A percentile compares a stretch with the other conserved stretches of the same genome.
Evolutionary conservation across 2,113 vertebrate genomes (phyloP).

Genomic region (Ictidomys tridecemlineatus): DNA sequence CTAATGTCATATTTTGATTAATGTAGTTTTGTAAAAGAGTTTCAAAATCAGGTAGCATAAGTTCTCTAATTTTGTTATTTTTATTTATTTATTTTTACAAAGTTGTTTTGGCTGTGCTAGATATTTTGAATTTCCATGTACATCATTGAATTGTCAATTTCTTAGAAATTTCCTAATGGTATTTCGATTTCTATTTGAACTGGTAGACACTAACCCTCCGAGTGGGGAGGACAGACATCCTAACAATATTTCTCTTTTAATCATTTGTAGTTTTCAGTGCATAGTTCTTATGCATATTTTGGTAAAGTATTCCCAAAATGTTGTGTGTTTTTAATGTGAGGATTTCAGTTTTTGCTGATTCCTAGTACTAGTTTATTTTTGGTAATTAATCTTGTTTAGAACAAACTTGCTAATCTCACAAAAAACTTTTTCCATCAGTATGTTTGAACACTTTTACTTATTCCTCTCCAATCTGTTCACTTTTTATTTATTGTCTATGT

Average conservation of each 20-base stretch:
- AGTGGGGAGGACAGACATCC: neutral
- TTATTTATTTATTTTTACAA: neutral
- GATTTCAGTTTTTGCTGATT: slow-evolving; percentile 1
- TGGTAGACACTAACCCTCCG: neutral
- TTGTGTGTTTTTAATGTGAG: neutral
- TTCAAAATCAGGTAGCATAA: neutral
- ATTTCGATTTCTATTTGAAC: neutral
- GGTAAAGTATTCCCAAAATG: neutral
- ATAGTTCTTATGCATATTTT: neutral
- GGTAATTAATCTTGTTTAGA: neutral
- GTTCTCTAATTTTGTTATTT: neutral
- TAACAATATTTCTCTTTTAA: neutral
- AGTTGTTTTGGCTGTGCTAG: neutral
- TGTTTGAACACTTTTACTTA: neutral
- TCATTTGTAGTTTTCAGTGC: neutral
- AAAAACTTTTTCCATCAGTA: neutral
- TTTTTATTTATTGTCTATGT: neutral
- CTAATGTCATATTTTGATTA: neutral
- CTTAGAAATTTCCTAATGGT: neutral
- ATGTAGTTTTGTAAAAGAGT: neutral
- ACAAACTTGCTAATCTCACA: neutral
- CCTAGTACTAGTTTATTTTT: neutral
- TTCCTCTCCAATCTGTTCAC: neutral
- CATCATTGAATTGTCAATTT: neutral
- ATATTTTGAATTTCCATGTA: neutral